Conservation (phyloP, 1,140 invertebrate genomes). For the Drosophila miranda region DNA sequence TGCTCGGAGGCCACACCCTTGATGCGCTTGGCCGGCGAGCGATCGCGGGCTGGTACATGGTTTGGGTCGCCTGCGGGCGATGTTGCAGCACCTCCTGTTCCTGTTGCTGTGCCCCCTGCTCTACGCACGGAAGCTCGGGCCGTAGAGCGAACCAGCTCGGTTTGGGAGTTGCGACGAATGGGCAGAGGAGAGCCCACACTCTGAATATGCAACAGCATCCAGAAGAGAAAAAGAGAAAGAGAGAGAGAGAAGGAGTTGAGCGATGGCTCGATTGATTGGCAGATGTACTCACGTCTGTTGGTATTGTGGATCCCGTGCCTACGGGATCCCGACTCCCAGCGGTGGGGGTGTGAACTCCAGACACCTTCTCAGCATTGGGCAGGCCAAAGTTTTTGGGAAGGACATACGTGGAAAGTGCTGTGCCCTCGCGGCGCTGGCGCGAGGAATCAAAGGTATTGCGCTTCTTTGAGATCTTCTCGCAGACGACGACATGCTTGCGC, state of each 20-base stretch:
- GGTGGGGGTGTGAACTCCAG: constrained; percentile 39
- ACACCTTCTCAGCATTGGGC: constrained; percentile 73
- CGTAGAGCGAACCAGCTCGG: constrained; percentile 39
- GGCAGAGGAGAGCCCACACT: constrained; percentile 21
- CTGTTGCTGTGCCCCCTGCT: constrained; percentile 72
- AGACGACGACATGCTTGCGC: constrained; percentile 90
- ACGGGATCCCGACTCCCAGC: constrained; percentile 29
- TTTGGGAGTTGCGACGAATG: constrained; percentile 36
- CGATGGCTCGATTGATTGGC: not conserved
- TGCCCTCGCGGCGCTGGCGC: constrained; percentile 91
- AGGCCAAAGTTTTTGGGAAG: constrained; percentile 86
- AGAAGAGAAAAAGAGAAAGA: no score
- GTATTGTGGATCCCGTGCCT: not conserved
- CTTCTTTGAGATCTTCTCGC: constrained; percentile 88
- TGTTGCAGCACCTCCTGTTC: constrained; percentile 45
- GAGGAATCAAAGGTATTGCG: constrained; percentile 93
- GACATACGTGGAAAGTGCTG: constrained; percentile 85
- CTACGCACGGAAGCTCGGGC: constrained; percentile 55
- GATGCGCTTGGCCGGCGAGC: constrained; percentile 50
- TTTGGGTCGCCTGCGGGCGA: constrained; percentile 11
- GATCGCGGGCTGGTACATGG: constrained; percentile 18
- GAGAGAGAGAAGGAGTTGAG: not conserved
- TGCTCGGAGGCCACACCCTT: constrained; percentile 82
- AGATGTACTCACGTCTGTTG: not conserved
- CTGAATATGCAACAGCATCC: not conserved